These are phyloP conservation scores for Alloplasta piceator DNA, from an alignment of 2,888 invertebrate species.

Conservation along the genomic window DNA sequence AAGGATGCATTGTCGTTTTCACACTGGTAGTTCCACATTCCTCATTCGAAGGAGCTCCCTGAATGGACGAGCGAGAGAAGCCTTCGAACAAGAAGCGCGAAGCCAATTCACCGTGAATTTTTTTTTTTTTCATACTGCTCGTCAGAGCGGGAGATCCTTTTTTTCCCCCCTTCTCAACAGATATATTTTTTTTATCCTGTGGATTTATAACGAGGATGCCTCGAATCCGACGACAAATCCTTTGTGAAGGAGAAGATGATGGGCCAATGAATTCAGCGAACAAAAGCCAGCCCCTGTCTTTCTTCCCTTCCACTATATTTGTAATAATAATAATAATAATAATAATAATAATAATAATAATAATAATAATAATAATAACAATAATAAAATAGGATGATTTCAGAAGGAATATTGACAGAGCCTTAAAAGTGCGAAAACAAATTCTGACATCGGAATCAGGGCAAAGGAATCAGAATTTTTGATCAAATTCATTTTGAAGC, in stretches of 20 bases:
- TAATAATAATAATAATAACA: conserved; percentile 2
- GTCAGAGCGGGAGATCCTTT: conserved; percentile 16
- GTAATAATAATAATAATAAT: conserved; percentile 2
- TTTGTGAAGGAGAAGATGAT: conserved; percentile 21
- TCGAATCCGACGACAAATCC: conserved; percentile 32
- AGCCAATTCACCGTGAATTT: conserved; percentile 49
- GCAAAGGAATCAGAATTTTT: no score
- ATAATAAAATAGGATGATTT: no score
- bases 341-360: conserved; percentile 11
- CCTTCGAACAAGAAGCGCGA: conserved; percentile 16
- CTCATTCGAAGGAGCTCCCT: conserved; percentile 29
- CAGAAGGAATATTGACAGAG: no score
- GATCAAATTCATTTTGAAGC: no score
- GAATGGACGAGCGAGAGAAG: conserved; percentile 46
- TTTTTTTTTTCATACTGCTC: conserved; percentile 13
- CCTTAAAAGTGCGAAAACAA: no score
- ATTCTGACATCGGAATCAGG: no score
- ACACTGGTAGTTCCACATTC: conserved; percentile 65
- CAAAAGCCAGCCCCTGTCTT: conserved; percentile 38
- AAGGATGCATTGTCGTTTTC: conserved; percentile 57
- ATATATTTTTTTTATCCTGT: conserved; percentile 18
- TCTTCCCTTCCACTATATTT: background rate
- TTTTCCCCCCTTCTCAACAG: background rate
- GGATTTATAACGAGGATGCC: conserved; percentile 48
- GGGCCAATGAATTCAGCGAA: conserved; percentile 35